Base-by-base conservation (phyloP, 2,888 invertebrate genomes). In the Dasysyrphus albostriatus region DNA sequence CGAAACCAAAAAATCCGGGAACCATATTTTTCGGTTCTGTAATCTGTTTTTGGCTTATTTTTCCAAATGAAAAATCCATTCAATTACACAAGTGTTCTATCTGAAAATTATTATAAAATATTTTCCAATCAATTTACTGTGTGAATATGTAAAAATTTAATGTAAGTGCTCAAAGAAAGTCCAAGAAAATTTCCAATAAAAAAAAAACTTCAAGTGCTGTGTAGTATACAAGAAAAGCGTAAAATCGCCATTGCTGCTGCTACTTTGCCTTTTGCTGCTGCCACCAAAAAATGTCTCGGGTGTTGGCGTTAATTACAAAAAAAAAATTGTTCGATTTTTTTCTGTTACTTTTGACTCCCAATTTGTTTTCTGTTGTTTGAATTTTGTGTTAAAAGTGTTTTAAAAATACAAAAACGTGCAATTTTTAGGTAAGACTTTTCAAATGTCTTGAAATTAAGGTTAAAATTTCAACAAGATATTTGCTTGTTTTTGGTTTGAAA, bases 1-100 rank as follows among this genome's bases (percentile, higher is more conserved):
- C 88, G 88, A 87, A 88, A 88, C 73, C 74, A 88, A 88, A 88
- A 89, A 89, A 89, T 89, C 89, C 88, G 89, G 89, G 89, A 89
- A 89, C 89, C 89, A 89, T 89, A 88, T 89, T 89, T 89, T 89
- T 88, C 79, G 88, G 88, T 88, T 83, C 83, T 88, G 67, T 83
- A 88, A 88, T 83, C 74, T 83, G 75, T 88, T 87, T 83, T 85
- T 70, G 75, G 77, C 72, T 76, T 73, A 69, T 54, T 54, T 75
- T 82, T 88, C 78, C 69, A 49, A 84, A 85, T 70, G 70, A 51
- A 77, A 75, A 88, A 87, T 75, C 69, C 76, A 47, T 51, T 75
- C 49, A 87, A 88, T 83, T 83, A 79, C 74, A 63, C 54, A 73
- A 83, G 88, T 81, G 83, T 83, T 79, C 74, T 63, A 51, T 72